Conservation (phyloP, 2,888 invertebrate species). For the Spodoptera exigua region DNA sequence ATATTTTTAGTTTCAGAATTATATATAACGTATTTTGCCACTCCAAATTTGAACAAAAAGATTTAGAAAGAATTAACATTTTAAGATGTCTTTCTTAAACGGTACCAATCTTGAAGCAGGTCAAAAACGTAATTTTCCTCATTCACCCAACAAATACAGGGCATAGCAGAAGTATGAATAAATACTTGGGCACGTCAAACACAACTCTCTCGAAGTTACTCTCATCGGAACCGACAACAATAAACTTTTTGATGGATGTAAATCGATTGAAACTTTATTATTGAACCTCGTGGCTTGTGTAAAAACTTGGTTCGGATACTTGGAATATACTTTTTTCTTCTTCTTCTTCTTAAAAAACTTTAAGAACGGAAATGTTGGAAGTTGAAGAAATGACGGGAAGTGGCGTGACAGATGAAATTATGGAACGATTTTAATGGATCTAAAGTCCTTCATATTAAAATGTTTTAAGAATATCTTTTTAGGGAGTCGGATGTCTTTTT, state of each 20-base stretch:
- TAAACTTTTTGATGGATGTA: conserved; percentile 68
- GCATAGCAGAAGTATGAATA: not conserved
- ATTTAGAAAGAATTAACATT: too few species aligned
- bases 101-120: too few species aligned
- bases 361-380: conserved; percentile 53
- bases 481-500: not conserved
- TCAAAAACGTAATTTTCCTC: too few species aligned
- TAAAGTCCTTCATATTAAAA: conserved; percentile 37
- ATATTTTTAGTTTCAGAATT: too few species aligned
- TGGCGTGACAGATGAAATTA: conserved; percentile 50
- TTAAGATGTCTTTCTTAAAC: too few species aligned
- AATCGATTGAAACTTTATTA: conserved; percentile 72
- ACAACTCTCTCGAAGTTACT: conserved; percentile 35
- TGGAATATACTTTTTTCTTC: conserved; percentile 58
- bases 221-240: conserved; percentile 61
- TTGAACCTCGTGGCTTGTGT: conserved; percentile 64
- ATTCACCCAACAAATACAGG: too few species aligned
- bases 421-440: conserved; percentile 51
- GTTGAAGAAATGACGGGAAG: conserved; percentile 57
- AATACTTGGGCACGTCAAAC: conserved; percentile 17
- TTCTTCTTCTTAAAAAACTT: conserved; percentile 49
- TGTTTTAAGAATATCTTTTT: conserved; percentile 20
- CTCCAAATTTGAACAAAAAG: too few species aligned
- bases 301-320: conserved; percentile 49
- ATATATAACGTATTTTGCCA: too few species aligned